Evolutionary conservation across 2,797 vertebrate species (phyloP).

Genomic region (Danio albolineatus): DNA sequence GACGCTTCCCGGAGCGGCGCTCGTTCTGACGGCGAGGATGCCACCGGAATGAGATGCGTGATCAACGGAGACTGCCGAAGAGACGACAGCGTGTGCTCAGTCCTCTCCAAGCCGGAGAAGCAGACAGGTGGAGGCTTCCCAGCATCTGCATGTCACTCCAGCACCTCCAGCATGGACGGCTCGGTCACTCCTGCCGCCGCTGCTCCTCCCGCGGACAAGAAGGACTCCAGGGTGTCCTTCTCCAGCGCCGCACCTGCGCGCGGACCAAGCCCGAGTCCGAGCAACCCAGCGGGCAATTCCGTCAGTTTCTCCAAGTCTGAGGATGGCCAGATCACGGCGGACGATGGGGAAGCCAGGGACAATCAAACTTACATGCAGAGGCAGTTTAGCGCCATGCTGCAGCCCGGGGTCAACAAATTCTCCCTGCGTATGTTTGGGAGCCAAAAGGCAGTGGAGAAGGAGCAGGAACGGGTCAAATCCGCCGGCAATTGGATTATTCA

Average conservation of each 20-base stretch:
- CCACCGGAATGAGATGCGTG: conserved; percentile 81
- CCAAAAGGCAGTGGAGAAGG: conserved; percentile 95
- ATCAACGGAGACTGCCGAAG: conserved; percentile 86
- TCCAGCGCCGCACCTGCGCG: conserved; percentile 66
- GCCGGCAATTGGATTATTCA: conserved; percentile 99
- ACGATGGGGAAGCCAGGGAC: conserved; percentile 83
- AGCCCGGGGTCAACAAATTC: conserved; percentile 98
- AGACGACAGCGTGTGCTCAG: conserved; percentile 80
- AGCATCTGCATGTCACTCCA: conserved; percentile 60
- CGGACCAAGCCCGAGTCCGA: conserved; percentile 61
- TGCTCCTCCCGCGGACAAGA: conserved; percentile 70
- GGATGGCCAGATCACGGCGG: conserved; percentile 82
- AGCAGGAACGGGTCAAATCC: conserved; percentile 95
- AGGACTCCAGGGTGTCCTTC: conserved; percentile 82
- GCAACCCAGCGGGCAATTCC: conserved; percentile 69
- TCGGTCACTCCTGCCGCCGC: conserved; percentile 63
- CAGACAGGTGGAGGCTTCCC: conserved; percentile 70
- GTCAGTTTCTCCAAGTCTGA: conserved; percentile 76
- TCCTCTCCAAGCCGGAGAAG: conserved; percentile 76
- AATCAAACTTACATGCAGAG: conserved; percentile 94
- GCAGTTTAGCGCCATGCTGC: conserved; percentile 94
- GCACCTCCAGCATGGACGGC: conserved; percentile 72
- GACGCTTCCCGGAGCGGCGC: conserved; percentile 65
- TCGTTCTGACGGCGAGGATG: conserved; percentile 57
- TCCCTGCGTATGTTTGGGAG: conserved; percentile 98